Evolutionary conservation across 2,797 vertebrate genomes (phyloP).

Genomic region (Pangasius djambal): DNA sequence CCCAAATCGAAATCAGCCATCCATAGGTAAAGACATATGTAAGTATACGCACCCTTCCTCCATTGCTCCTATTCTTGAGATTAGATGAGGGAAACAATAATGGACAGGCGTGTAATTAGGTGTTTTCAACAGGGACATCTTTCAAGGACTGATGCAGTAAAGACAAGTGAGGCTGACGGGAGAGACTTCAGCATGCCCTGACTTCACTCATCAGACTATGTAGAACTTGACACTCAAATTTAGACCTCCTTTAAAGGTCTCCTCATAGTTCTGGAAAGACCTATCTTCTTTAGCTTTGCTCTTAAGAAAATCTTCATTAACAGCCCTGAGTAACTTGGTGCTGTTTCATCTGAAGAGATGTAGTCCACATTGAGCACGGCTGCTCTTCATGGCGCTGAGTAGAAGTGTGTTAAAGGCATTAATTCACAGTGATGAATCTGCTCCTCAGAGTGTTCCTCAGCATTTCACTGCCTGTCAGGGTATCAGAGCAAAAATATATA

Average conservation of each 20-base stretch:
- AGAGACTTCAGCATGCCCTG: constrained; percentile 29
- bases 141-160: constrained; percentile 44
- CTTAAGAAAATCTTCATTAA: constrained; percentile 27
- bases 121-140: constrained; percentile 52
- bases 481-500: constrained; percentile 62
- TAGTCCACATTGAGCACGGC: background rate
- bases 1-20: background rate
- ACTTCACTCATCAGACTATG: constrained; percentile 15
- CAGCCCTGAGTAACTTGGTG: background rate
- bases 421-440: constrained; percentile 58
- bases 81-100: constrained; percentile 56
- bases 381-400: constrained; percentile 32
- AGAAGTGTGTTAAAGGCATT: constrained; percentile 66
- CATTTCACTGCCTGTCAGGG: constrained; percentile 62
- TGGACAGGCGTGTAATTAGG: constrained; percentile 58
- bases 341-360: constrained; percentile 1
- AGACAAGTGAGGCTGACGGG: constrained; percentile 45
- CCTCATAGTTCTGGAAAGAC: background rate
- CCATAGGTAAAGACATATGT: background rate
- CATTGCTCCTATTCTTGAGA: constrained; percentile 44
- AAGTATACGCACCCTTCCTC: constrained; percentile 3
- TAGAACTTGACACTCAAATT: constrained; percentile 20
- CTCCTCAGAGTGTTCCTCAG: constrained; percentile 58
- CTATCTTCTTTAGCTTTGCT: background rate
- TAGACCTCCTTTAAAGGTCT: constrained; percentile 21